A percentile compares a stretch with the other conserved stretches of the same genome.
Conservation (phyloP, 2,797 vertebrate genomes). For the Poecile montanus region DNA sequence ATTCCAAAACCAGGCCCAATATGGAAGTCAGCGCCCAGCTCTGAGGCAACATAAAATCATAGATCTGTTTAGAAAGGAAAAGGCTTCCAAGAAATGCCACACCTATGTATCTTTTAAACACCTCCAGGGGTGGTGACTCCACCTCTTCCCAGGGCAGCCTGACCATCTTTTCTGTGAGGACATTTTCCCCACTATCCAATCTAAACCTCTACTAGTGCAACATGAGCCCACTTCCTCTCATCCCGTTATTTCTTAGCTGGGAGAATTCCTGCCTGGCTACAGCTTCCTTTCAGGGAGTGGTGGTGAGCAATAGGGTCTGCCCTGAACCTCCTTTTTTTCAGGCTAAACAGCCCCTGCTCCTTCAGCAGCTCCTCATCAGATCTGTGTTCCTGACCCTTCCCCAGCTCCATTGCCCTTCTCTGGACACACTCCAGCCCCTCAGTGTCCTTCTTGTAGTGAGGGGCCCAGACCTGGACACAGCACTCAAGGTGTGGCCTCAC, state of each 20-base stretch:
- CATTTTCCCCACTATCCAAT: neutral
- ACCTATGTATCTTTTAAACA: neutral
- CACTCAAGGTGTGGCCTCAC: no score
- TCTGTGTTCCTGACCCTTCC: neutral
- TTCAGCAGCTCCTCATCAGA: neutral
- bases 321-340: accelerated
- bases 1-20: accelerated
- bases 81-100: neutral
- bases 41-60: neutral
- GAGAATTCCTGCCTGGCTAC: neutral
- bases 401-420: accelerated
- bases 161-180: neutral
- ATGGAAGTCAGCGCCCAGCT: neutral
- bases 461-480: neutral
- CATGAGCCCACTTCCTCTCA: neutral
- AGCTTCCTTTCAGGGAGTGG: neutral
- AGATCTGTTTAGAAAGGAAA: neutral
- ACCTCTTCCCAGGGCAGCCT: no score
- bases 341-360: neutral
- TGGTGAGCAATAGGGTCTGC: neutral
- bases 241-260: neutral
- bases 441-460: neutral
- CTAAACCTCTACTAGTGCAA: neutral
- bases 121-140: neutral
- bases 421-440: accelerated